A percentile compares a stretch with the other conserved stretches of the same genome.
Conservation (phyloP, 2,888 invertebrate genomes). For the Zygaena filipendulae region DNA sequence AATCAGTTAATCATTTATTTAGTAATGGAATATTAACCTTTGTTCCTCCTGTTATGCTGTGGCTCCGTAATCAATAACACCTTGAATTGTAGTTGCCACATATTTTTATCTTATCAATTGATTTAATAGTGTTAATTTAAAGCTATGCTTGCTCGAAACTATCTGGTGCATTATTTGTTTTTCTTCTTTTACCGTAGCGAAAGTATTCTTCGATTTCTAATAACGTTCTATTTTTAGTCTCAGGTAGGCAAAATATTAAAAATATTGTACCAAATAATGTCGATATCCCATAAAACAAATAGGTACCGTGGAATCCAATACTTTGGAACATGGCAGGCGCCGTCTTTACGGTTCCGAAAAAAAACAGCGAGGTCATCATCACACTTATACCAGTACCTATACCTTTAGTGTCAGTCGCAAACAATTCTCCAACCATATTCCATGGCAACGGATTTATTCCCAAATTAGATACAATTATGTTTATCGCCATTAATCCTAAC, state of each 20-base stretch:
- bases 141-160: too few relatives aligned
- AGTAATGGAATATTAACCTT: too few relatives aligned
- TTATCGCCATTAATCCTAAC: constrained; percentile 63
- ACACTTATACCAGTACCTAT: constrained; percentile 76
- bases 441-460: constrained; percentile 76
- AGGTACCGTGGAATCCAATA: constrained; percentile 70
- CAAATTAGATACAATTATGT: constrained; percentile 68
- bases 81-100: too few relatives aligned
- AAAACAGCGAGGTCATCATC: constrained; percentile 73
- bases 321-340: constrained; percentile 69
- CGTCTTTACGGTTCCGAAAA: constrained; percentile 75
- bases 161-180: too few relatives aligned
- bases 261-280: constrained; percentile 70
- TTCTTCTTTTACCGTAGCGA: constrained; percentile 33
- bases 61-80: too few relatives aligned
- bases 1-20: too few relatives aligned
- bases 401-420: constrained; percentile 72
- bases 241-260: constrained; percentile 71
- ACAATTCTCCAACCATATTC: constrained; percentile 80
- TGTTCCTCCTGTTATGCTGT: too few relatives aligned
- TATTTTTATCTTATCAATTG: too few relatives aligned
- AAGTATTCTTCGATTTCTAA: constrained; percentile 74
- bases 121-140: too few relatives aligned
- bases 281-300: constrained; percentile 71
- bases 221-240: constrained; percentile 75